A percentile compares a stretch with the other conserved stretches of the same genome.
Evolutionary conservation across 2,888 invertebrate species (phyloP).

Genomic region (Rhogogaster chlorosoma): DNA sequence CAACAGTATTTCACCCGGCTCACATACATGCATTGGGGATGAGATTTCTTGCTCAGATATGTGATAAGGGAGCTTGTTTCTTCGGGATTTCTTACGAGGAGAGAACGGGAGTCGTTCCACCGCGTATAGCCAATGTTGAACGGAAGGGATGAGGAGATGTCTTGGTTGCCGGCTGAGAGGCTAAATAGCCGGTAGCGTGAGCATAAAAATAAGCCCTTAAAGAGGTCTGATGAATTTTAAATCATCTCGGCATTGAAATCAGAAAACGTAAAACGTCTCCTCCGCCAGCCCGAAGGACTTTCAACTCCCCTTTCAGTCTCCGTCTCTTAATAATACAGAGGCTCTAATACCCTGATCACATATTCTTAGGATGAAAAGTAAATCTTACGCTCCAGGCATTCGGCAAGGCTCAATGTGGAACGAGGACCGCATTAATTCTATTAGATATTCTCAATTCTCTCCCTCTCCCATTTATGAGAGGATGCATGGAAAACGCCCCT

Average conservation of each 20-base stretch:
- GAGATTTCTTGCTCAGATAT: conserved; percentile 17
- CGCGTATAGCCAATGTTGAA: background rate
- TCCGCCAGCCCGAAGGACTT: conserved; percentile 71
- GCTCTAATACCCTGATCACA: conserved; percentile 78
- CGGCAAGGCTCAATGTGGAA: conserved; percentile 57
- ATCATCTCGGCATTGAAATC: conserved; percentile 76
- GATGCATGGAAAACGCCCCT: background rate
- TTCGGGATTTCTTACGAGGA: conserved; percentile 12
- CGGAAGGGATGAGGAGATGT: conserved; percentile 32
- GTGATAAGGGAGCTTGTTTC: conserved; percentile 29
- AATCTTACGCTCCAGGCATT: conserved; percentile 72
- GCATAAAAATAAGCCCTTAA: conserved; percentile 77
- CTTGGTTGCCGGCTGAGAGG: conserved; percentile 26
- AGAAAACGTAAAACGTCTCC: conserved; percentile 75
- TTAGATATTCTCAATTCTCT: conserved; percentile 65
- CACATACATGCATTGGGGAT: background rate
- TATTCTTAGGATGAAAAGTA: conserved; percentile 76
- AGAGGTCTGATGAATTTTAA: conserved; percentile 78
- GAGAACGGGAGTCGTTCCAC: background rate
- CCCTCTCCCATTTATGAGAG: background rate
- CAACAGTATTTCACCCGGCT: background rate
- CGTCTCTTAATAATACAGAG: conserved; percentile 77
- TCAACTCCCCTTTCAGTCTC: conserved; percentile 70
- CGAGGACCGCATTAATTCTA: conserved; percentile 76
- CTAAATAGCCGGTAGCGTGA: conserved; percentile 75